Evolutionary conservation across 1,140 invertebrate genomes (phyloP), one percentile per base, ranked within the genome.

Genomic region (Gryon sp.): DNA sequence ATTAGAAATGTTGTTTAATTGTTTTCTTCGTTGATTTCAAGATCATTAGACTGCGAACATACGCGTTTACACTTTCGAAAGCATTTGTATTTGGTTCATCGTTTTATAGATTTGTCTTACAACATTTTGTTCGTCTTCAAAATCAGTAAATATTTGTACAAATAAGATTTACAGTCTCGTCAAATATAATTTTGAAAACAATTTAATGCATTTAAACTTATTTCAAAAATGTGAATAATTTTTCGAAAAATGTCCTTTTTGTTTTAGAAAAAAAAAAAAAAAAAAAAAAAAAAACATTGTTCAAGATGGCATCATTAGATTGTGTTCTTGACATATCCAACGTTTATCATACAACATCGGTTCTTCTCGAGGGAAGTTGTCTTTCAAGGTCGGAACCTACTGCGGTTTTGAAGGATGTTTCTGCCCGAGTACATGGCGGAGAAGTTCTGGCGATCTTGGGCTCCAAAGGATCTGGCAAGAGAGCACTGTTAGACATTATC

Each of bases 391-490:
- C 83, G 0, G 87, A 89, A 22, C 83, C 87, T 0, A 88, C 88
- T 3, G 81, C 86, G 2, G 96, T 98, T 32, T 89, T 98, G 0
- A 96, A 97, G 89, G 96, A 97, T 90, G 94, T 98, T 2, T 96
- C 95, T 8, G 91, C 97, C 40, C 93, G 95, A 62, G 95, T 97
- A 0, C 94, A 96, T 82, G 95, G 95, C 34, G 96, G 96, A 8
- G 96, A 98, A 89, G 95, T 98, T 28, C 92, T 97, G 78, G 96
- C 96, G 12, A 93, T 98, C 63, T 88, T 98, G 4, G 97, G 97
- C 4, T 97, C 96, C 0, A 98, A 98, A 91, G 96, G 96, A 92
- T 97, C 95, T 74, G 96, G 97, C 0, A 98, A 98, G 84, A 90
- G 95, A 50, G 96, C 96, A 0, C 90, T 98, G 1, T 87, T 98